Evolutionary conservation across 2,113 vertebrate species (phyloP).

Genomic region (Ornithorhynchus anatinus): DNA sequence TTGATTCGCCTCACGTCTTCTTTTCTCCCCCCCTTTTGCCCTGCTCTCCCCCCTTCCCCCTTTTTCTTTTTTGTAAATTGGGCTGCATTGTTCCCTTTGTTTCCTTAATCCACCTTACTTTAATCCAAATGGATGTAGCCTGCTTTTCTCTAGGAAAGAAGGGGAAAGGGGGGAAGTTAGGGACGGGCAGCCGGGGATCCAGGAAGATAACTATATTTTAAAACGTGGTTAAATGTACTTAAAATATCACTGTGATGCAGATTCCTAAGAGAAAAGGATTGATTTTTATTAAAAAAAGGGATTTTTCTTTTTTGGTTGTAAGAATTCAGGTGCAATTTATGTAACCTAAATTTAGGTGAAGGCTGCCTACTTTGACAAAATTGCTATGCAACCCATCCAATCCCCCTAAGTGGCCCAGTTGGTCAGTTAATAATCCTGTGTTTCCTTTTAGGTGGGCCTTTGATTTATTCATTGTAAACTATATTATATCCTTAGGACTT

Average conservation of each 20-base stretch:
- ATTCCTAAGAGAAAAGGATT: background rate
- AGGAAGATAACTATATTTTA: constrained; percentile 24
- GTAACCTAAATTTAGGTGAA: too few species aligned
- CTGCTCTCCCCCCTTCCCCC: constrained; percentile 46
- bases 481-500: background rate
- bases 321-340: background rate
- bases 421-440: constrained; percentile 41
- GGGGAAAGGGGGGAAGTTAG: background rate
- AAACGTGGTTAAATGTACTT: constrained; percentile 41
- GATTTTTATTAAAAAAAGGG: background rate
- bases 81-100: constrained; percentile 67
- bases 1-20: constrained; percentile 67
- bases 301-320: background rate
- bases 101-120: constrained; percentile 62
- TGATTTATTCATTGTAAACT: background rate
- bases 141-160: constrained; percentile 42
- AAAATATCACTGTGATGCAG: background rate
- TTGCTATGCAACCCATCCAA: too few species aligned
- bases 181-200: background rate
- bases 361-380: too few species aligned
- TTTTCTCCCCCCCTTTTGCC: constrained; percentile 51
- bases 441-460: constrained; percentile 26
- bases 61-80: constrained; percentile 64
- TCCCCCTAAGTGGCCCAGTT: background rate
- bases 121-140: constrained; percentile 60